Evolutionary conservation across 2,113 vertebrate species (phyloP), one percentile per base, ranked within the genome.

Genomic region (Tapirus terrestris): DNA sequence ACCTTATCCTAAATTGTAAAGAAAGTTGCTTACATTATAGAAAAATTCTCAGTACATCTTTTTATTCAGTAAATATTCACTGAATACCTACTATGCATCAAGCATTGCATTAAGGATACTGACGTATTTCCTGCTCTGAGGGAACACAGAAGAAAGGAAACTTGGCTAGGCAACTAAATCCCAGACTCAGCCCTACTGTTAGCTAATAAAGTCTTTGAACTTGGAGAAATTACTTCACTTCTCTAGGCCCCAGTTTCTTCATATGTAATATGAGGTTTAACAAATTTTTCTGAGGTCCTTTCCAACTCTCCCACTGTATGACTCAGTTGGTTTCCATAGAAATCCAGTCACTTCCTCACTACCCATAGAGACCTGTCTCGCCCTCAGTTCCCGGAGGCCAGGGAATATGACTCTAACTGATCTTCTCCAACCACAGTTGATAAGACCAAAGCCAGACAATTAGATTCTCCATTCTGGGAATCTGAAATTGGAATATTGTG

Each of bases 111-210:
- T 79, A 67, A 77, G 39, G 29, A 86, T n/a, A 65, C 48, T 94
- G 87, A 91, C 43, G 2, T 75, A 70, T 70, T 92, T 83, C 45
- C 36, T 83, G n/a, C 9, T 89, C 2, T 89, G 14, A 60, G 33
- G 45, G 29, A 95, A 88, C 45, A 96, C 11, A 82, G 20, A 76
- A 77, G 29, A 81, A 81, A 81, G 73, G 70, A 96, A 89, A 68
- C 16, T 39, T 89, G 45, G 70, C 53, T 83, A 48, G 18, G 53
- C 36, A n/a, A 43, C n/a, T 83, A 77, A 39, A 84, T 84, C 51
- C 31, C 53, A 95, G n/a, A 79, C 61, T 43, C 53, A 89, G 43
- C 29, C 31, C 53, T 53, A 43, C 21, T 76, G 33, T 45, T 56
- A 45, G 48, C 45, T 58, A 76, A 81, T 58, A 53, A 80, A 94